phyloP scores from a whole-genome alignment of 2,888 invertebrate species.

The Drosophila flavopinicola region DNA sequence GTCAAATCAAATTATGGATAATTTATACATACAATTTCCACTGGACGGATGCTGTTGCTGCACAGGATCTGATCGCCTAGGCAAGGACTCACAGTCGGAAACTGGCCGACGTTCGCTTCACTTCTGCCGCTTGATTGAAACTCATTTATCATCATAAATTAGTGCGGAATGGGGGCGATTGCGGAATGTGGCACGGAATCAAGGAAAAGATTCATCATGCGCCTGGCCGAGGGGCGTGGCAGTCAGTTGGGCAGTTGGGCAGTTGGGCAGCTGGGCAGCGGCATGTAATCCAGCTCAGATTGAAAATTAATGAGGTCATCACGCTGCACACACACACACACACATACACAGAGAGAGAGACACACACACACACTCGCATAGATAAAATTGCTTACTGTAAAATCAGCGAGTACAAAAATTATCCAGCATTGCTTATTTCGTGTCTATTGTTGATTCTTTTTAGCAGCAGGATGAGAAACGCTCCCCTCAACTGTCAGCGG shows the following conservation, averaged over 20 bases:
- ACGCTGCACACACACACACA: slow-evolving; percentile 55
- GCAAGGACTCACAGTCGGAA: slow-evolving; percentile 37
- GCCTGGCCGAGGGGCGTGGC: slow-evolving; percentile 29
- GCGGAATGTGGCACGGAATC: slow-evolving; percentile 48
- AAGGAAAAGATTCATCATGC: slow-evolving; percentile 75
- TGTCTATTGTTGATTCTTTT: slow-evolving; percentile 45
- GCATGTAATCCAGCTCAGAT: slow-evolving; percentile 81
- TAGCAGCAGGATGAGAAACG: slow-evolving; percentile 12
- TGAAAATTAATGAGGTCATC: slow-evolving; percentile 83
- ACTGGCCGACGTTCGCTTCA: slow-evolving; percentile 64
- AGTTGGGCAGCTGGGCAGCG: slow-evolving; percentile 52
- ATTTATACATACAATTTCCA: slow-evolving; percentile 65
- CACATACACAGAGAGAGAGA: slow-evolving; percentile 23
- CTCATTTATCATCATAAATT: slow-evolving; percentile 81
- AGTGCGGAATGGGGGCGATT: slow-evolving; percentile 40
- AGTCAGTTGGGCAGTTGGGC: slow-evolving; percentile 27
- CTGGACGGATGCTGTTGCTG: slow-evolving; percentile 35
- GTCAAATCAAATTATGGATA: slow-evolving; percentile 77
- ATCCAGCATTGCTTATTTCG: slow-evolving; percentile 32
- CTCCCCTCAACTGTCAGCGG: background rate
- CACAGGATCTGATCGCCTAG: slow-evolving; percentile 37
- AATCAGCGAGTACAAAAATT: slow-evolving; percentile 51
- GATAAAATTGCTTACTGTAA: slow-evolving; percentile 45
- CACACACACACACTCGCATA: slow-evolving; percentile 13
- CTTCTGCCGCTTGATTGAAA: slow-evolving; percentile 80